These are phyloP conservation scores for Urocitellus parryii DNA, from an alignment of 2,113 vertebrate species.

Conservation along the genomic window DNA sequence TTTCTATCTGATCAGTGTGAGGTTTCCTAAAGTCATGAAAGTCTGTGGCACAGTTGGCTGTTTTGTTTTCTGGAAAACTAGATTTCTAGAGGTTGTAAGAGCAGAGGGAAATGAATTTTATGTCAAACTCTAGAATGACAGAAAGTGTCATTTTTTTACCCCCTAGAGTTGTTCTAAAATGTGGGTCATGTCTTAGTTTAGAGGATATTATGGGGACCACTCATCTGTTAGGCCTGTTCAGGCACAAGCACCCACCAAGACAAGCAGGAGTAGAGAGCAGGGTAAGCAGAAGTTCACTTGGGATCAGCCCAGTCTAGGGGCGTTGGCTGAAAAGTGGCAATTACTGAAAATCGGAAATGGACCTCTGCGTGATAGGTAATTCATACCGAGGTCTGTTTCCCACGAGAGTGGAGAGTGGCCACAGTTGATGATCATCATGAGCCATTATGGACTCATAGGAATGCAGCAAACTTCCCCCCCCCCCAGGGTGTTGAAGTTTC, in stretches of 20 bases:
- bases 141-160: neutral
- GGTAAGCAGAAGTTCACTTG: too few species aligned
- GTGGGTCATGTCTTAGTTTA: neutral
- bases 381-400: neutral
- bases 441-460: neutral
- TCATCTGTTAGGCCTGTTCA: neutral
- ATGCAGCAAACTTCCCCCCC: neutral
- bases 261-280: neutral
- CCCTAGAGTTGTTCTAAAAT: neutral
- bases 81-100: neutral
- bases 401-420: neutral
- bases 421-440: rapidly evolving
- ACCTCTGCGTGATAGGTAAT: neutral
- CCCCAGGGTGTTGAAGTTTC: neutral
- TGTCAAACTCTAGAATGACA: neutral
- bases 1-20: neutral
- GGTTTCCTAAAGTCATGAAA: neutral
- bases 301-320: neutral
- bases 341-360: neutral
- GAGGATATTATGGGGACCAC: neutral
- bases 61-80: neutral
- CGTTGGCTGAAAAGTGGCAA: neutral
- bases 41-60: neutral
- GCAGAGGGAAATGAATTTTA: neutral
- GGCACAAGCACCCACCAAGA: too few species aligned